A percentile compares a stretch with the other conserved stretches of the same genome.
These are phyloP conservation scores for Ficedula albicollis DNA, from an alignment of 2,797 vertebrate species.

Conservation along the genomic window DNA sequence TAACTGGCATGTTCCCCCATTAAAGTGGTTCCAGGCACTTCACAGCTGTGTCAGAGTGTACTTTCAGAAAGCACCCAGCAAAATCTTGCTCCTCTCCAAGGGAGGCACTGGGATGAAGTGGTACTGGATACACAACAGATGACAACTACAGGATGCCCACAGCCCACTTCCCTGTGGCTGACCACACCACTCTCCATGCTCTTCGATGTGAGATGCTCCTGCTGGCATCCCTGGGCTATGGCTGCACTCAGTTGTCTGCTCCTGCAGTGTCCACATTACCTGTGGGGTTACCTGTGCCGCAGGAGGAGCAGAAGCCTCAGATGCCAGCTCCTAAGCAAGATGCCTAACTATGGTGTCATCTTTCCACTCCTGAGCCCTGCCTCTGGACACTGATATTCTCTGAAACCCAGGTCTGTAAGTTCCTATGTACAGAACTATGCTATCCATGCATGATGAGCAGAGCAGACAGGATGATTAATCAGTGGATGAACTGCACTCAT, in stretches of 20 bases:
- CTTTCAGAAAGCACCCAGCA: not conserved
- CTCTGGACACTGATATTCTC: not conserved
- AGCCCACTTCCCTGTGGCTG: not conserved
- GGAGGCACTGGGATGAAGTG: not conserved
- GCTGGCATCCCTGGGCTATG: not conserved
- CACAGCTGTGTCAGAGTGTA: not conserved
- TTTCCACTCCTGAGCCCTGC: not conserved
- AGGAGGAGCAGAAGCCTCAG: not conserved
- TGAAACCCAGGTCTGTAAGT: not conserved
- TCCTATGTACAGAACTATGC: rapidly evolving
- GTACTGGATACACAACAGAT: not conserved
- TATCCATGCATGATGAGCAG: rapidly evolving
- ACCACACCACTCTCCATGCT: not conserved
- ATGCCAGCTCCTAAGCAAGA: not conserved
- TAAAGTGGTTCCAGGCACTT: not conserved
- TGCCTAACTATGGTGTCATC: rapidly evolving
- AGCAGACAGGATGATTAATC: not conserved
- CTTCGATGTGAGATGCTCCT: not conserved
- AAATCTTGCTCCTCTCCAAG: not conserved
- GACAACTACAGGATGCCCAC: not conserved
- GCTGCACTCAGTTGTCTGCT: not conserved
- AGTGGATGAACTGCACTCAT: not conserved
- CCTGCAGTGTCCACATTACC: not conserved
- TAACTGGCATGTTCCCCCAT: not conserved
- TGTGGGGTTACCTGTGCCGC: not conserved